These are phyloP conservation scores for Neosalanx taihuensis DNA, from an alignment of 2,797 vertebrate genomes.

Conservation along the genomic window DNA sequence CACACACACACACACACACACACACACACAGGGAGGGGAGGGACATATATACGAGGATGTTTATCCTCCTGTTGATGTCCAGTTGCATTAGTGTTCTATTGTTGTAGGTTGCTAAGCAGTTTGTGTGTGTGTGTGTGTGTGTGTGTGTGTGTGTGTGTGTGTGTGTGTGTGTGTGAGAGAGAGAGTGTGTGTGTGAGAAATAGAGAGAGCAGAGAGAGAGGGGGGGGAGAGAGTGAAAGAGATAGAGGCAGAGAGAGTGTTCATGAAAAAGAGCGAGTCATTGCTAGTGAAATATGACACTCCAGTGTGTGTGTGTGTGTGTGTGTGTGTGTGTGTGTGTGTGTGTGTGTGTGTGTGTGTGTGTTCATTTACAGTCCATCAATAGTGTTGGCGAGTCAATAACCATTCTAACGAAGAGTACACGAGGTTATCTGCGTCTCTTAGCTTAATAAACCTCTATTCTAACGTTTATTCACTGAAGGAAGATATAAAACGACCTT, in stretches of 20 bases:
- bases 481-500: no score
- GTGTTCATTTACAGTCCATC: background rate
- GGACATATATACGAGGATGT: no score
- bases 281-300: slow-evolving; percentile 2
- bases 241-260: background rate
- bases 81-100: background rate
- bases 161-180: background rate
- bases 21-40: no score
- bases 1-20: background rate
- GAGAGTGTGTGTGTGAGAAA: background rate
- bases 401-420: no score
- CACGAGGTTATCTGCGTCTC: no score
- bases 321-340: background rate
- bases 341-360: background rate
- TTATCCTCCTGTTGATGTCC: no score
- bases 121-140: background rate
- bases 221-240: background rate
- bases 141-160: background rate
- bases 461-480: no score
- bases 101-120: background rate
- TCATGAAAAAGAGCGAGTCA: background rate
- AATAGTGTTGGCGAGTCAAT: background rate
- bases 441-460: no score
- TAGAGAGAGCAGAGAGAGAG: no score
- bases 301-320: background rate